A percentile compares a stretch with the other conserved stretches of the same genome.
Conservation (phyloP, 2,113 vertebrate species). For the Vulpes lagopus region DNA sequence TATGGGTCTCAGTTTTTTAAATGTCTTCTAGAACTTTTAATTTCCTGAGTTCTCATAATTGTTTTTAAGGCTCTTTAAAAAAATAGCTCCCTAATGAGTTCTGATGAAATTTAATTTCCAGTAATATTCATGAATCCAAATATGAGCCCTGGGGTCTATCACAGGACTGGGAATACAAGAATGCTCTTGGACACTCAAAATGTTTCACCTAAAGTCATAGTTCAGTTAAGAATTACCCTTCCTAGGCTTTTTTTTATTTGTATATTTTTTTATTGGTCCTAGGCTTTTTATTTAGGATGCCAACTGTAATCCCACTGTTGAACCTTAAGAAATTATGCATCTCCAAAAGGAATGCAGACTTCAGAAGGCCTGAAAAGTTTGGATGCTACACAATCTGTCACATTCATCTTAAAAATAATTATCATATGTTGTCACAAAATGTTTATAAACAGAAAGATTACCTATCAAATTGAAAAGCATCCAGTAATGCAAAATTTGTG, state of each 20-base stretch:
- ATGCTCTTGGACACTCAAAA: not conserved
- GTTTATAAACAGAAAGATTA: not conserved
- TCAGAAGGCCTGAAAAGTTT: conserved; percentile 34
- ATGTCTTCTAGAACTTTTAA: conserved; percentile 3
- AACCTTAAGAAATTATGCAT: not conserved
- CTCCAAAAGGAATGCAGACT: not conserved
- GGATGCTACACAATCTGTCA: not conserved
- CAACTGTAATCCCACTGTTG: not conserved
- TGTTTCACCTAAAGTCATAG: not conserved
- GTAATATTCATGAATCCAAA: not conserved
- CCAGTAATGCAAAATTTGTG: not conserved
- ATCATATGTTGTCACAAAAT: not conserved
- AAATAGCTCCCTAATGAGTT: not conserved
- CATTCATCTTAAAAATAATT: conserved; percentile 41
- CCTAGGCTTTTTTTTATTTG: not conserved
- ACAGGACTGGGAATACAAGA: not conserved
- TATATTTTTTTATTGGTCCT: not conserved
- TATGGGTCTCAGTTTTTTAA: conserved; percentile 28
- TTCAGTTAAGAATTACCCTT: not conserved
- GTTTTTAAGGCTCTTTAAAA: not conserved
- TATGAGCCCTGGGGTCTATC: not conserved
- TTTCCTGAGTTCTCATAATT: conserved; percentile 25
- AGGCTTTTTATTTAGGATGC: not conserved
- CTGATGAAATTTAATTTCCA: conserved; percentile 12
- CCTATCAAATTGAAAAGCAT: not conserved